These are phyloP conservation scores for Nematopogon swammerdamellus DNA, from an alignment of 2,888 invertebrate species.

Conservation along the genomic window DNA sequence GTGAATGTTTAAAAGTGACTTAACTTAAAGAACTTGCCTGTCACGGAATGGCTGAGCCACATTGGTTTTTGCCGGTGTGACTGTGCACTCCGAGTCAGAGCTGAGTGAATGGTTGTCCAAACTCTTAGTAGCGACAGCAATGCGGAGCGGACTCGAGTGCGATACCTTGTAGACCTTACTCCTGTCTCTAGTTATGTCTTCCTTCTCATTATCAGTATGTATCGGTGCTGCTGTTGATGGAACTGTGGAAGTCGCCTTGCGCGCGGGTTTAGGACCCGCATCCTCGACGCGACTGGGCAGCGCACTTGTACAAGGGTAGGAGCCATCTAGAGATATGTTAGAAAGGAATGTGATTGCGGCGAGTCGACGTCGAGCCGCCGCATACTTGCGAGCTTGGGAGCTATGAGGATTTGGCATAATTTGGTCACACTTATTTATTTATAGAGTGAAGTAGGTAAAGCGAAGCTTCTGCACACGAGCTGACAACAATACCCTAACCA, in stretches of 20 bases:
- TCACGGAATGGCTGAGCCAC: slow-evolving; percentile 51
- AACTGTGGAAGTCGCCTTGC: slow-evolving; percentile 8
- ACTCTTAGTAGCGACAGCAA: slow-evolving; percentile 16
- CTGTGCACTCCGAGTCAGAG: slow-evolving; percentile 71
- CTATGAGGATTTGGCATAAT: slow-evolving; percentile 36
- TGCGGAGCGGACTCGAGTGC: slow-evolving; percentile 34
- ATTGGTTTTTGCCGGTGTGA: slow-evolving; percentile 60
- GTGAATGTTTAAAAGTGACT: too few relatives aligned
- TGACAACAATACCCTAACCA: too few relatives aligned
- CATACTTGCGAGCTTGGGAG: slow-evolving; percentile 49
- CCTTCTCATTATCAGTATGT: slow-evolving; percentile 22
- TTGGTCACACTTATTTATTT: slow-evolving; percentile 1
- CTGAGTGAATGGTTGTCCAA: slow-evolving; percentile 61
- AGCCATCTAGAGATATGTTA: slow-evolving; percentile 93
- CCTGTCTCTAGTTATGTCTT: slow-evolving; percentile 21
- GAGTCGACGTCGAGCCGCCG: slow-evolving; percentile 78
- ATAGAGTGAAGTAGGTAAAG: too few relatives aligned
- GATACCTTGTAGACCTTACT: slow-evolving; percentile 27
- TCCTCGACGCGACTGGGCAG: slow-evolving; percentile 29
- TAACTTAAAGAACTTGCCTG: slow-evolving; percentile 42
- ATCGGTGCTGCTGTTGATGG: slow-evolving; percentile 7
- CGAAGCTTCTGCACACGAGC: too few relatives aligned
- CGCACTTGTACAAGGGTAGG: slow-evolving; percentile 73
- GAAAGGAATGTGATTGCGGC: slow-evolving; percentile 93
- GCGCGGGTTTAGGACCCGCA: slow-evolving; percentile 7